Conservation (phyloP, 2,113 vertebrate genomes). For the Muscicapa adusta region DNA sequence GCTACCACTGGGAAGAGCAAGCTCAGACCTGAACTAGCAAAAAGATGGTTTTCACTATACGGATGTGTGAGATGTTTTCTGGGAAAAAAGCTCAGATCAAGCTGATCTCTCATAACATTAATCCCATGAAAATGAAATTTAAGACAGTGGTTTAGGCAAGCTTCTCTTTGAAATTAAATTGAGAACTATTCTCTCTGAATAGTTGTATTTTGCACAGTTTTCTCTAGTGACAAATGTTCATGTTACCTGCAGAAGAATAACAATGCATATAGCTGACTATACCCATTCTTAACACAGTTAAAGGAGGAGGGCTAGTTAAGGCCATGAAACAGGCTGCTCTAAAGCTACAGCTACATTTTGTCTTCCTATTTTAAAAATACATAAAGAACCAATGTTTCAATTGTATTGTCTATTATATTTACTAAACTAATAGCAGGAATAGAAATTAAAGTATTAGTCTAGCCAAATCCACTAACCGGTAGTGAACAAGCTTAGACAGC, state of each 20-base stretch:
- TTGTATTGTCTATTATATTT: neutral
- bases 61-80: neutral
- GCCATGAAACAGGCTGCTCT: neutral
- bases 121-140: neutral
- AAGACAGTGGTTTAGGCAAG: neutral
- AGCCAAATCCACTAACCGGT: neutral
- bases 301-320: neutral
- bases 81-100: neutral
- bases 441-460: neutral
- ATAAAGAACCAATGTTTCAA: neutral
- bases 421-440: neutral
- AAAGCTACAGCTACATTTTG: neutral
- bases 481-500: neutral
- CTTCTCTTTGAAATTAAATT: neutral
- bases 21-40: neutral
- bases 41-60: neutral
- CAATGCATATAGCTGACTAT: neutral
- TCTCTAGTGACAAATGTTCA: neutral
- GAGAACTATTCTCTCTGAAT: fast-evolving
- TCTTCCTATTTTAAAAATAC: neutral
- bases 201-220: neutral
- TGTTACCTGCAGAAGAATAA: neutral
- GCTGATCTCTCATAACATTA: neutral
- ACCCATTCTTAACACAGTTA: neutral
- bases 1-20: neutral